Conservation (phyloP, 1,140 invertebrate genomes). For the Hestina assimilis region DNA sequence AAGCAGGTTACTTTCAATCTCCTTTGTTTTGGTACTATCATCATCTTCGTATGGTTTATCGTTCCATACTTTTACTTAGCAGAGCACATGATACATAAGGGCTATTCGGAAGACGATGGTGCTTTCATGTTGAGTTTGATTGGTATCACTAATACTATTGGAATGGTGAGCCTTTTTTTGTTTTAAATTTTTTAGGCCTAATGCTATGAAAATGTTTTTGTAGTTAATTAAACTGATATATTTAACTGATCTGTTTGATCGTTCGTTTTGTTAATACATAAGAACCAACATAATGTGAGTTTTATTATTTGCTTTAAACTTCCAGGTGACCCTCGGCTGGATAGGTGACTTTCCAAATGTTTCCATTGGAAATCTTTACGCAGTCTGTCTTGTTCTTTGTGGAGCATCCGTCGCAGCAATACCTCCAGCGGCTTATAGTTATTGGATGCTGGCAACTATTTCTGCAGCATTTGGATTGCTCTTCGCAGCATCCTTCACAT, state of each 20-base stretch:
- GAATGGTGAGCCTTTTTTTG: conserved; percentile 82
- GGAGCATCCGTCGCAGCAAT: conserved; percentile 85
- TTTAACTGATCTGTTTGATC: too few species aligned
- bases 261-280: too few species aligned
- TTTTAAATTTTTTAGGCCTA: too few species aligned
- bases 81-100: conserved; percentile 82
- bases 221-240: too few species aligned
- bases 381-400: conserved; percentile 86
- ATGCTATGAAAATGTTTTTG: too few species aligned
- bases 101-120: conserved; percentile 84
- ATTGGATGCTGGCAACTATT: conserved; percentile 78
- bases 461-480: conserved; percentile 88
- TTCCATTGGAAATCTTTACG: conserved; percentile 88
- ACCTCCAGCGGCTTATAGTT: conserved; percentile 80
- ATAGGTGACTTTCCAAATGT: conserved; percentile 92
- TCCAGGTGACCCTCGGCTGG: conserved; percentile 91
- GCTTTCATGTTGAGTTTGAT: conserved; percentile 89
- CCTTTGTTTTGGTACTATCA: conserved; percentile 89
- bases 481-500: conserved; percentile 92
- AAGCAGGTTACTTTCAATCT: conserved; percentile 88
- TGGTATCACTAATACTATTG: conserved; percentile 92
- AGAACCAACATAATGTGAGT: too few species aligned
- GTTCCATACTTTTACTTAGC: conserved; percentile 94
- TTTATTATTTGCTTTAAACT: too few species aligned
- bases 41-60: conserved; percentile 94